phyloP scores from a whole-genome alignment of 92 coral and sea anemone species.

The Epizoanthus ramosus region DNA sequence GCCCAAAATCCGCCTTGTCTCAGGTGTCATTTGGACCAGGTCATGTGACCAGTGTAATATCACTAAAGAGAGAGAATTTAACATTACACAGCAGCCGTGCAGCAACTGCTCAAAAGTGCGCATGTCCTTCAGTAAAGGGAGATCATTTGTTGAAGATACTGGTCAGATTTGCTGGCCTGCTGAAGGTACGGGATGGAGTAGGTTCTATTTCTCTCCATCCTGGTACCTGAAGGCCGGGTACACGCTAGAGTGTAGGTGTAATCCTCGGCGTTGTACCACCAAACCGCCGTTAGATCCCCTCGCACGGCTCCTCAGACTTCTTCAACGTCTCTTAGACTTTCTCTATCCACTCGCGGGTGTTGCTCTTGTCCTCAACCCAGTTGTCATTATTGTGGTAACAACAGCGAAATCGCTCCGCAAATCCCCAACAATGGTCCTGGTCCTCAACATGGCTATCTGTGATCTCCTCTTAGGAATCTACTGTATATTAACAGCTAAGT shows the following conservation, averaged over 20 bases:
- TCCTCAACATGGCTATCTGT: too few relatives aligned
- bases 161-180: background rate
- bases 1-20: background rate
- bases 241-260: background rate
- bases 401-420: background rate
- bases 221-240: background rate
- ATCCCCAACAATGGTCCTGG: background rate
- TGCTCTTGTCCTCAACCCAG: background rate
- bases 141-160: background rate
- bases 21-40: background rate
- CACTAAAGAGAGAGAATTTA: background rate
- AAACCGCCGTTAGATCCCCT: background rate
- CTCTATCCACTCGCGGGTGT: conserved; percentile 2
- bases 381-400: background rate
- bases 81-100: background rate
- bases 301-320: background rate
- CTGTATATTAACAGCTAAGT: too few relatives aligned
- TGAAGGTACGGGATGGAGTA: background rate
- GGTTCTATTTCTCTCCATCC: too few relatives aligned
- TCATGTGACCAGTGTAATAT: background rate
- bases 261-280: background rate
- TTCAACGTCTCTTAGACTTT: conserved; percentile 2
- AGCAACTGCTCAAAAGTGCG: background rate
- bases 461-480: too few relatives aligned
- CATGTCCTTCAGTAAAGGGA: background rate